phyloP scores from a whole-genome alignment of 2,113 vertebrate genomes.

The Morone saxatilis region DNA sequence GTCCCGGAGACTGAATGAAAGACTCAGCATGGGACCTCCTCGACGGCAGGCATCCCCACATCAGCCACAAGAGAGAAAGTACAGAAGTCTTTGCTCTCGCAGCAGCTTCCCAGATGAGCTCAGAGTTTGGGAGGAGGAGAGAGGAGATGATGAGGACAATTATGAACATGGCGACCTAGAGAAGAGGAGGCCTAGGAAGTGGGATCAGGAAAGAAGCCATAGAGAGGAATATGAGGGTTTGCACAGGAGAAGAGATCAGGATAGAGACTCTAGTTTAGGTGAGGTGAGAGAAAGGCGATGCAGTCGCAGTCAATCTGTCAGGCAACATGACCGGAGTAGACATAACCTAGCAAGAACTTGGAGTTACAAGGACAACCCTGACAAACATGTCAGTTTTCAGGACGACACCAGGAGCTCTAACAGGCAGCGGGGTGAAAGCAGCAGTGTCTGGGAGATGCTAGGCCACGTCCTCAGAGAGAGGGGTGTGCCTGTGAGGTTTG shows the following conservation, averaged over 20 bases:
- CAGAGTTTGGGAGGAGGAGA: constrained; percentile 35
- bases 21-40: constrained; percentile 45
- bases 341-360: constrained; percentile 63
- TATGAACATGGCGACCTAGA: constrained; percentile 28
- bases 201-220: constrained; percentile 18
- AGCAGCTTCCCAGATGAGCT: constrained; percentile 54
- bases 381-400: constrained; percentile 80
- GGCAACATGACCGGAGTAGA: constrained; percentile 29
- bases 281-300: constrained; percentile 35
- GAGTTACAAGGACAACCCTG: constrained; percentile 65
- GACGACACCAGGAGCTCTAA: constrained; percentile 45
- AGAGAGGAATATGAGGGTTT: constrained; percentile 27
- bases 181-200: constrained; percentile 17
- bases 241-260: constrained; percentile 20
- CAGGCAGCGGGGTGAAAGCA: constrained; percentile 34
- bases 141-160: constrained; percentile 20
- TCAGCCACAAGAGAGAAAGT: constrained; percentile 30
- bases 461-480: constrained; percentile 74
- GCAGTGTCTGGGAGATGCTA: constrained; percentile 71
- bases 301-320: constrained; percentile 63
- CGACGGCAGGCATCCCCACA: constrained; percentile 29
- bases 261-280: neutral
- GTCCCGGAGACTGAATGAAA: constrained; percentile 57
- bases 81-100: constrained; percentile 47
- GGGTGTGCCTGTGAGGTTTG: constrained; percentile 74